Evolutionary conservation across 2,113 vertebrate species (phyloP), one percentile per base, ranked within the genome.

Genomic region (Vireo altiloquus): DNA sequence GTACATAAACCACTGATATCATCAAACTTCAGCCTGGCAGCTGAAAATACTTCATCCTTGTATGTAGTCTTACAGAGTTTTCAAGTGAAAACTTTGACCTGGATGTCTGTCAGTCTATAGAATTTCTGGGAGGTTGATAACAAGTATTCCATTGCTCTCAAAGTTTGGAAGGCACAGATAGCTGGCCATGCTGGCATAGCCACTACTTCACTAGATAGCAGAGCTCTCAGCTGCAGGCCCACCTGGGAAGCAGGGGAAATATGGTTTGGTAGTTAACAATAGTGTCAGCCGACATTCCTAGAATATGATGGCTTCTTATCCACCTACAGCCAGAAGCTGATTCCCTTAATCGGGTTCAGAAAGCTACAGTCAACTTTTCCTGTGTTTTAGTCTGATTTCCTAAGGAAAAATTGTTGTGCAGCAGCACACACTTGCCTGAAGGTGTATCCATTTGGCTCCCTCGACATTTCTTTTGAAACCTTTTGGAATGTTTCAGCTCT

Each of bases 241-340:
- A 2, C 35, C 31, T 44, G 11, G n/a, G 39, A 52, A 49, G 21
- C 35, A 66, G 25, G 8, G 10, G 49, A 72, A 81, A 56, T 23
- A 17, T 1, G 3, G 27, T 74, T 80, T 1, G 1, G 24, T 30
- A 78, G 10, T 24, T 37, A 53, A 37, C 4, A 19, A 2, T 39
- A 40, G 31, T 24, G 44, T 18, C 42, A 60, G 35, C 33, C 79
- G 88, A 11, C 8, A 3, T 52, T 79, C 42, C 39, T 63, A 37
- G 27, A 57, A n/a, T 31, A 37, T 15, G 60, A 14, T 40, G 46
- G 11, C 20, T 91, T 80, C 47, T 63, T 93, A 15, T 13, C 25
- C 37, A 84, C 1, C 1, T 33, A 21, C 7, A 31, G 24, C 35
- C 64, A 61, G 81, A 61, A 82, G 25, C 13, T 30, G 20, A 66